Conservation (phyloP, 2,797 vertebrate genomes). For the Poecilia wingei region DNA sequence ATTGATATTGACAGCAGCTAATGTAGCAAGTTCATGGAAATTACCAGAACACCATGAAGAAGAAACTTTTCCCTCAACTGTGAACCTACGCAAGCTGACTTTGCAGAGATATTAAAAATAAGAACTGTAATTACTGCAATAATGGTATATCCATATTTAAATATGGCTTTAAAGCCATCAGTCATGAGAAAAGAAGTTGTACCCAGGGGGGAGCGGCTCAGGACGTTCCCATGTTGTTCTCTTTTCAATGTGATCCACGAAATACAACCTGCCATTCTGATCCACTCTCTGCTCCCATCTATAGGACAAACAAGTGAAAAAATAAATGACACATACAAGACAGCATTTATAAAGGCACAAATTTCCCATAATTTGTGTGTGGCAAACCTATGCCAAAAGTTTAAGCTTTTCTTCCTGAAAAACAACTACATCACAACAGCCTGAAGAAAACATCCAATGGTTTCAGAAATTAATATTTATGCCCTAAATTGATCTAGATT, state of each 20-base stretch:
- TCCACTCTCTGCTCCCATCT: constrained; percentile 99
- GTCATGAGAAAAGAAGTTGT: constrained; percentile 43
- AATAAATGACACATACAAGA: neutral
- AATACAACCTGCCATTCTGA: constrained; percentile 92
- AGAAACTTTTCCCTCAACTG: neutral
- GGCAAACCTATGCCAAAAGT: neutral
- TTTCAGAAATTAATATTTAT: neutral
- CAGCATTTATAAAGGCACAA: neutral
- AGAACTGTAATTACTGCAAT: neutral
- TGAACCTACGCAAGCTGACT: neutral
- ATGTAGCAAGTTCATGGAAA: neutral
- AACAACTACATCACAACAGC: neutral
- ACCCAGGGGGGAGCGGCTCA: constrained; percentile 95
- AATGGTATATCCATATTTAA: neutral
- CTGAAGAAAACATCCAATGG: neutral
- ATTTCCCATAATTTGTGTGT: neutral
- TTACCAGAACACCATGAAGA: neutral
- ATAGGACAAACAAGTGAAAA: constrained; percentile 22
- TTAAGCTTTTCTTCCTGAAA: neutral
- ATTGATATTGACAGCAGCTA: neutral
- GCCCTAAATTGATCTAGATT: neutral
- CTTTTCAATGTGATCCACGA: constrained; percentile 97
- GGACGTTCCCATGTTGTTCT: constrained; percentile 97
- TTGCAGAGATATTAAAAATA: neutral
- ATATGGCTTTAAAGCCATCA: neutral